phyloP scores from a whole-genome alignment of 2,888 invertebrate species.

The Erebia epiphron region DNA sequence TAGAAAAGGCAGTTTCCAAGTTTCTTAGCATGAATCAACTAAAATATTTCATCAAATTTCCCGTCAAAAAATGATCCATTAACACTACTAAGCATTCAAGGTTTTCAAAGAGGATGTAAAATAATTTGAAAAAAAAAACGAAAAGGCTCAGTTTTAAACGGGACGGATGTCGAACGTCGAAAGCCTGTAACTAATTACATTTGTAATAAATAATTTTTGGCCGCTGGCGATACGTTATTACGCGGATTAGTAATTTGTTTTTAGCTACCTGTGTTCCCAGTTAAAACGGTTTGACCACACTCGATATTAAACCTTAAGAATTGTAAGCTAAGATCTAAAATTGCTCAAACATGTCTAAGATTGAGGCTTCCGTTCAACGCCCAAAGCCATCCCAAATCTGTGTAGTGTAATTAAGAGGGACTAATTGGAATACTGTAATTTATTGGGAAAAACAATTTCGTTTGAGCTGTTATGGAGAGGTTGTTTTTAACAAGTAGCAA shows the following conservation, averaged over 20 bases:
- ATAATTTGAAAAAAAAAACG: conserved; percentile 27
- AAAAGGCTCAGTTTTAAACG: conserved; percentile 29
- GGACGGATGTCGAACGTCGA: conserved; percentile 39
- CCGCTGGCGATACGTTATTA: conserved; percentile 61
- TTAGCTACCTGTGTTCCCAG: conserved; percentile 73
- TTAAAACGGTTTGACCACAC: conserved; percentile 21
- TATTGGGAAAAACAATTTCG: conserved; percentile 29
- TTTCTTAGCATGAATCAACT: no score
- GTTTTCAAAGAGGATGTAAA: conserved; percentile 31
- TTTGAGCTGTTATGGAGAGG: neutral
- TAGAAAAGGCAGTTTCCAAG: no score
- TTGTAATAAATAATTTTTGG: conserved; percentile 47
- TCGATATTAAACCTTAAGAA: conserved; percentile 14
- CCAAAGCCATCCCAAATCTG: conserved; percentile 41
- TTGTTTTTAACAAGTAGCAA: neutral
- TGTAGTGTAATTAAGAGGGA: conserved; percentile 38
- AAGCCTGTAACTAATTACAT: conserved; percentile 44
- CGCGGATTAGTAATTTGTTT: conserved; percentile 70
- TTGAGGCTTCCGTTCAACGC: conserved; percentile 54
- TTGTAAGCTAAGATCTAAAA: neutral
- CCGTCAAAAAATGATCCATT: neutral
- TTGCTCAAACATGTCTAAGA: conserved; percentile 37
- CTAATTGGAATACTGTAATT: conserved; percentile 41
- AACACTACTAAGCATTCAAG: neutral
- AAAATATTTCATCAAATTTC: neutral